These are phyloP conservation scores for Diadromus collaris DNA, from an alignment of 2,888 invertebrate genomes.

Conservation along the genomic window DNA sequence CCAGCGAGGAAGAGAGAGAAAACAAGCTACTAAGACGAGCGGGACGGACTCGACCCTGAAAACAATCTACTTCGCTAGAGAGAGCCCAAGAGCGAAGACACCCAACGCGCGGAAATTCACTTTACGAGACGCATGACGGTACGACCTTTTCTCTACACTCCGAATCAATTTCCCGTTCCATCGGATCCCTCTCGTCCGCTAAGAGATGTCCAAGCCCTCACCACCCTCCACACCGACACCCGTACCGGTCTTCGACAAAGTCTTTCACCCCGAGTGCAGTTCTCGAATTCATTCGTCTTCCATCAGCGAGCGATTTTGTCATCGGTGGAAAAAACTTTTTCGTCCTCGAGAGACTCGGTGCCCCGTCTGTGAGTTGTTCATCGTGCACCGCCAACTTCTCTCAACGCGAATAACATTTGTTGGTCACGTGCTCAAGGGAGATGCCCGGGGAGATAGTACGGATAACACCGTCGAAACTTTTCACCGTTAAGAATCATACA, in stretches of 20 bases:
- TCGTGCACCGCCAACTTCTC: constrained; percentile 25
- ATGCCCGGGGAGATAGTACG: constrained; percentile 14
- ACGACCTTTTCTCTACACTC: constrained; percentile 18
- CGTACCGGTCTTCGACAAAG: neutral
- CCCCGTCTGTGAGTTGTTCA: neutral
- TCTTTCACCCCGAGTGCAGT: constrained; percentile 17
- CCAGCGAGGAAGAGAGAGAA: constrained; percentile 13
- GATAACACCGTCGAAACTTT: constrained; percentile 30
- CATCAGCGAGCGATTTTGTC: constrained; percentile 12
- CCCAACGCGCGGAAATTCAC: constrained; percentile 38
- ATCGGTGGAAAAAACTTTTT: constrained; percentile 11
- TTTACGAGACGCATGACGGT: constrained; percentile 35
- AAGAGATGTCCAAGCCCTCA: constrained; percentile 27
- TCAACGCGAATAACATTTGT: constrained; percentile 33
- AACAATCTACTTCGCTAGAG: constrained; percentile 34
- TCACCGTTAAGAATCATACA: constrained; percentile 2
- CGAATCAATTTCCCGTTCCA: constrained; percentile 48
- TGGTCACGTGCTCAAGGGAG: constrained; percentile 24
- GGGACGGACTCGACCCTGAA: constrained; percentile 38
- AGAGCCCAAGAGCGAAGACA: neutral
- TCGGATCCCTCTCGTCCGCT: constrained; percentile 18
- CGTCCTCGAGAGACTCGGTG: neutral
- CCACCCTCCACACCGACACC: neutral
- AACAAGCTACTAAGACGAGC: constrained; percentile 18
- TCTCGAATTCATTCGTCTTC: constrained; percentile 18